Evolutionary conservation across 2,113 vertebrate genomes (phyloP), one percentile per base, ranked within the genome.

Genomic region (pig (Sus scrofa)): DNA sequence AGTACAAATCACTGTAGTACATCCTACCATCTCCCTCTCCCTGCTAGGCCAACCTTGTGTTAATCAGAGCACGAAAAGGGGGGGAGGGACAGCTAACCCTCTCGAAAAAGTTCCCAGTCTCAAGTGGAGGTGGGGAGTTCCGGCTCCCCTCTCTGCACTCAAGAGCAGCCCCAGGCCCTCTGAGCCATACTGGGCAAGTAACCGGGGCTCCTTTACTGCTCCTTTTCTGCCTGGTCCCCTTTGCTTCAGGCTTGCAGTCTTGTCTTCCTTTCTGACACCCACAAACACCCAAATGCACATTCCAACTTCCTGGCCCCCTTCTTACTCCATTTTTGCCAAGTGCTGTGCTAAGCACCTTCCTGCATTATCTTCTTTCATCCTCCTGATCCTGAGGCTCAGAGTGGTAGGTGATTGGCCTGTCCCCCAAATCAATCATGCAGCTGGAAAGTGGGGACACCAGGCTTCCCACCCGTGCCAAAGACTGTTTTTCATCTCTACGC

Each of bases 401-500:
- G 52, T 52, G 58, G 84, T 34, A 84, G 84, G 70, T 71, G 60
- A 39, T 30, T 71, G 24, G 39, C 62, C 56, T 67, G 58, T 78
- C 63, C 56, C 58, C 79, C 65, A 86, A 65, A 96, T 87, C 30
- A 78, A n/a, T 79, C 34, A 10, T 60, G 37, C 54, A 89, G 54
- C 39, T 93, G 32, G n/a, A 82, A 90, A 83, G 62, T 39, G 37
- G 54, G 19, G 58, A 77, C 67, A 73, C n/a, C 6, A 62, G 34
- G 68, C 86, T 89, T 92, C 78, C 37, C 74, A 87, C 34, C 9
- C 68, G 10, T n/a, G 74, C 32, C 58, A 70, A n/a, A 75, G 65
- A 77, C 14, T 81, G 24, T 32, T 95, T 86, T 83, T 90, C 18
- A 44, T 89, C 75, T 93, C 86, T 94, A 22, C 1, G 58, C 44